Percentiles rank a stretch among this genome's conserved stretches.
phyloP scores from a whole-genome alignment of 2,888 invertebrate species.

The Rhynchonema sp. region DNA sequence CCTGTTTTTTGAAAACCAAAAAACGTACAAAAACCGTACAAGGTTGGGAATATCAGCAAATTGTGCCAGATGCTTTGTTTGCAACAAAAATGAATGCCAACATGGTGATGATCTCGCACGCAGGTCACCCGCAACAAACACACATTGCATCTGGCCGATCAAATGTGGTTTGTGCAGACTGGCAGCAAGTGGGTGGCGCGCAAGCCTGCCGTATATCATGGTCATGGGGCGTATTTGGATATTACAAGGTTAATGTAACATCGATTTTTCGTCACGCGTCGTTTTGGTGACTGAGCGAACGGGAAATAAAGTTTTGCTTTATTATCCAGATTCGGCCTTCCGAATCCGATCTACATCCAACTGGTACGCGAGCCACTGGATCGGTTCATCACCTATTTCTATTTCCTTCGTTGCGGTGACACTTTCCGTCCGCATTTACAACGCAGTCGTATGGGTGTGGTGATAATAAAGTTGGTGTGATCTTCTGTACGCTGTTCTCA shows the following conservation, averaged over 20 bases:
- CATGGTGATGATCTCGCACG: too few relatives aligned
- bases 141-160: not conserved
- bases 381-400: constrained; percentile 86
- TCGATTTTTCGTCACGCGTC: too few relatives aligned
- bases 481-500: not conserved
- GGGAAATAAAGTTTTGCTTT: too few relatives aligned
- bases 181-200: constrained; percentile 67
- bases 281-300: too few relatives aligned
- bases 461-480: constrained; percentile 38
- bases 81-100: too few relatives aligned
- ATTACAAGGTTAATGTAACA: constrained; percentile 51
- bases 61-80: too few relatives aligned
- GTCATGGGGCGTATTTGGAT: constrained; percentile 86
- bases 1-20: too few relatives aligned
- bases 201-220: constrained; percentile 88
- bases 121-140: not conserved
- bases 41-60: too few relatives aligned
- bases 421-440: constrained; percentile 85
- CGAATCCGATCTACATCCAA: constrained; percentile 79
- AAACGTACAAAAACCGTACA: too few relatives aligned
- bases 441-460: constrained; percentile 64
- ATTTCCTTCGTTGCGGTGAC: constrained; percentile 77
- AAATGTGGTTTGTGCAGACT: constrained; percentile 50
- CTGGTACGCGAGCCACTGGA: constrained; percentile 80
- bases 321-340: constrained; percentile 59